phyloP scores from a whole-genome alignment of 1,140 invertebrate species.

The Tribolium castaneum region DNA sequence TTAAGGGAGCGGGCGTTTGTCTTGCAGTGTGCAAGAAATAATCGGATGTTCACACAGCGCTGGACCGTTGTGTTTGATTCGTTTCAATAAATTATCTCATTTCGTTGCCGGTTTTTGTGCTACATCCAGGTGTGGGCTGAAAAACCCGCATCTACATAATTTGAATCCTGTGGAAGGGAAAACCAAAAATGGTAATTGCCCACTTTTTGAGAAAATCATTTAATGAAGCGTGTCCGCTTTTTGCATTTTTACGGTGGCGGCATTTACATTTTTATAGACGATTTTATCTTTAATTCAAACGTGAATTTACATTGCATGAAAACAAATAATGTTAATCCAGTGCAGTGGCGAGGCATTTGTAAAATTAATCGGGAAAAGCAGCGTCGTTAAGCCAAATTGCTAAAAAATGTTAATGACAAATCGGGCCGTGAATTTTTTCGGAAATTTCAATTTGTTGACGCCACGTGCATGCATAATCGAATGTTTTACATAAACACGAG shows the following conservation, averaged over 20 bases:
- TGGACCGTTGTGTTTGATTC: slow-evolving; percentile 40
- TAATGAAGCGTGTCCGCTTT: slow-evolving; percentile 30
- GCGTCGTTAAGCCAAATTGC: slow-evolving; percentile 31
- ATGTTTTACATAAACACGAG: slow-evolving; percentile 37
- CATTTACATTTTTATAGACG: slow-evolving; percentile 39
- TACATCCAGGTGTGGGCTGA: slow-evolving; percentile 7
- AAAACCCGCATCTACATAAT: slow-evolving; percentile 29
- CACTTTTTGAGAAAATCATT: slow-evolving; percentile 21
- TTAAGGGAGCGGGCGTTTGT: slow-evolving; percentile 13
- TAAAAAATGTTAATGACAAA: slow-evolving; percentile 36
- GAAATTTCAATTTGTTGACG: slow-evolving; percentile 43
- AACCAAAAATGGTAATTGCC: slow-evolving; percentile 2
- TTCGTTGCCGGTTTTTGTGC: slow-evolving; percentile 19
- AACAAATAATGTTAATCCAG: slow-evolving; percentile 39
- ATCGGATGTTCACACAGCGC: slow-evolving; percentile 19
- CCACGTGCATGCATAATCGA: slow-evolving; percentile 42
- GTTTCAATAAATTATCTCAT: slow-evolving; percentile 45
- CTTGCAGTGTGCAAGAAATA: neutral
- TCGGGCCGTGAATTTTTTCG: slow-evolving; percentile 9
- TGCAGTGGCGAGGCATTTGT: slow-evolving; percentile 21
- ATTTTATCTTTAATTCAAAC: slow-evolving; percentile 45
- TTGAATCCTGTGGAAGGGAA: neutral
- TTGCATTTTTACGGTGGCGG: slow-evolving; percentile 18
- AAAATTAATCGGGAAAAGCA: slow-evolving; percentile 37
- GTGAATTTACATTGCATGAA: slow-evolving; percentile 37